phyloP scores from a whole-genome alignment of 2,113 vertebrate genomes.

The Phodopus roborovskii region DNA sequence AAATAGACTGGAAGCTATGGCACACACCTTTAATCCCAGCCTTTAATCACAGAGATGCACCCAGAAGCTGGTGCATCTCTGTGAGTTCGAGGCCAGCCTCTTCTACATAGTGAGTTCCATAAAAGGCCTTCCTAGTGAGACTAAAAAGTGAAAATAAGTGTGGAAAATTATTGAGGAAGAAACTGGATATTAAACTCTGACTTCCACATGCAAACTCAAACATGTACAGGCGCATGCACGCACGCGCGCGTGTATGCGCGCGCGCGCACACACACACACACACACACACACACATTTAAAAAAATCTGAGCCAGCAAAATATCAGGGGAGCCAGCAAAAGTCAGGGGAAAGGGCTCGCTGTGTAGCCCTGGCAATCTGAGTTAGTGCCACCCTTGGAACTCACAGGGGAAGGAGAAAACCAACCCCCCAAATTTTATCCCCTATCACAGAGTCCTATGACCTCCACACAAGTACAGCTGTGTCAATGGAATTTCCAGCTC shows the following conservation, averaged over 20 bases:
- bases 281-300: not conserved
- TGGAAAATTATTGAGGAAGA: not conserved
- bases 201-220: not conserved
- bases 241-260: too few species aligned
- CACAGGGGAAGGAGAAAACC: not conserved
- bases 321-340: not conserved
- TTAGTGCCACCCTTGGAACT: not conserved
- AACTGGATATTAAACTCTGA: not conserved
- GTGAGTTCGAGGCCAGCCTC: not conserved
- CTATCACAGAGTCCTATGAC: not conserved
- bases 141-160: not conserved
- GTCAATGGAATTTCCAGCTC: not conserved
- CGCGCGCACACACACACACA: too few species aligned
- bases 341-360: not conserved
- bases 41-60: too few species aligned
- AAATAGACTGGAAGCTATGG: not conserved
- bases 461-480: not conserved
- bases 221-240: accelerated
- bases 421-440: too few species aligned
- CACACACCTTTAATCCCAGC: not conserved
- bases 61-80: not conserved
- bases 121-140: not conserved
- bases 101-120: not conserved
- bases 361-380: not conserved
- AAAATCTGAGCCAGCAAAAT: not conserved